Percentiles rank a stretch among this genome's conserved stretches.
These are phyloP conservation scores for Nasonia longicornis DNA, from an alignment of 1,140 invertebrate species.

Conservation along the genomic window DNA sequence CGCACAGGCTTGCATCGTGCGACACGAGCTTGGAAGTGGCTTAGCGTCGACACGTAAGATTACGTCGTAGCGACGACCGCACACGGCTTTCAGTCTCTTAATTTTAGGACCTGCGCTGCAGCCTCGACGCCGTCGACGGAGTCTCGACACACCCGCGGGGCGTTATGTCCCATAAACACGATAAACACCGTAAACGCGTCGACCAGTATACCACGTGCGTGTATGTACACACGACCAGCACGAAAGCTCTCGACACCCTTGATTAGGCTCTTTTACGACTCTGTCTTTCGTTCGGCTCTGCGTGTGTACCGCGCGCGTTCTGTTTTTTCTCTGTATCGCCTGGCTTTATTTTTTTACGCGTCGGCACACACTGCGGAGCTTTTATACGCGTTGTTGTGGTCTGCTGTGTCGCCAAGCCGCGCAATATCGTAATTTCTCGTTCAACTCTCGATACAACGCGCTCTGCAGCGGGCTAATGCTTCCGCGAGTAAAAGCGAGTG, in stretches of 20 bases:
- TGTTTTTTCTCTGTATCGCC: not conserved
- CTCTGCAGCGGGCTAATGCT: not conserved
- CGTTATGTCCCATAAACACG: conserved; percentile 62
- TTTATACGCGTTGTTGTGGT: not conserved
- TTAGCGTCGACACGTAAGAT: conserved; percentile 10
- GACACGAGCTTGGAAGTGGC: not conserved
- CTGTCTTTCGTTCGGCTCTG: conserved; percentile 36
- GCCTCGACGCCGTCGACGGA: too few species aligned
- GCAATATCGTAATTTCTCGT: conserved; percentile 33
- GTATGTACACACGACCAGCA: not conserved
- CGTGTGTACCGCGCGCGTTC: not conserved
- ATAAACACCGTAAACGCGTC: conserved; percentile 60
- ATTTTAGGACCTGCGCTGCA: conserved; percentile 49
- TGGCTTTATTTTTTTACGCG: not conserved
- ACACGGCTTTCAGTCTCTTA: conserved; percentile 56
- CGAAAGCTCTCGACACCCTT: conserved; percentile 54
- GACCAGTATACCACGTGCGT: not conserved
- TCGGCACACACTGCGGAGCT: not conserved
- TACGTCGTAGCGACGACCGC: not conserved
- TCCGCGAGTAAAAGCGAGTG: not conserved
- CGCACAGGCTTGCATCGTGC: not conserved
- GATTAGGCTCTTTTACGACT: conserved; percentile 55
- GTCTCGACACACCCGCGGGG: conserved; percentile 50
- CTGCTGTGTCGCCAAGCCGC: not conserved
- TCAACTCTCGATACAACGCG: not conserved